Evolutionary conservation across 2,888 invertebrate species (phyloP), one percentile per base, ranked within the genome.

Genomic region (Agrochola lychnidis): DNA sequence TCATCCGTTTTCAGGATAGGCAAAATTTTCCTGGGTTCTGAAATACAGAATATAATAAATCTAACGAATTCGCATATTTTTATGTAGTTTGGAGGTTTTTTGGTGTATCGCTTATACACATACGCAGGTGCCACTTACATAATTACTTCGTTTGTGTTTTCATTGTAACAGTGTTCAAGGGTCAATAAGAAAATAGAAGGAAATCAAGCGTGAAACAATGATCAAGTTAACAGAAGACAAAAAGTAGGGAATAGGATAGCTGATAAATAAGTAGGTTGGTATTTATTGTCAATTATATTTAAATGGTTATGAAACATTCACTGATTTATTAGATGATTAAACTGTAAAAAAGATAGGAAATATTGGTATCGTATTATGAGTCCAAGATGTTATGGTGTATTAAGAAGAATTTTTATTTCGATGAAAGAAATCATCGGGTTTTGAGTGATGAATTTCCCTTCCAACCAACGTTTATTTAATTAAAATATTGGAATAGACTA

Each of bases 1-100:
- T 99, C 99, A 94, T 99, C 99, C 74, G 99, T 99, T 96, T 99
- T 99, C 91, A 99, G 96, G 91, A 98, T 98, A 68, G 99, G 99
- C 91, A 98, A 97, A 78, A 98, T 97, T 96, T 99, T 99, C 89
- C 99, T 98, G 61, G 99, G 99, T 95, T 98, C 99, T 99, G 97
- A 89, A 97, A 96, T 78, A 78, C 48, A 77, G 40, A 64, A 69
- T 30, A 63, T 57, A 45, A 66, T 81, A 36, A 81, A 62, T 79
- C 56, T 73, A 71, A 75, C 67, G 69, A 79, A 82, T 36, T 66
- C 42, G 22, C 10, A 48, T 42, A 42, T 68, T 53, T 64, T 78
- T 51, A 51, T 64, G 56, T 9, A 25, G 22, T 70, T 66, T 79
- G 73, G 74, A 79, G 22, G 30, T 59, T 61, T 51, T 77, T 56